Evolutionary conservation across 1,140 invertebrate genomes (phyloP).

Genomic region (Babylonia areolata): DNA sequence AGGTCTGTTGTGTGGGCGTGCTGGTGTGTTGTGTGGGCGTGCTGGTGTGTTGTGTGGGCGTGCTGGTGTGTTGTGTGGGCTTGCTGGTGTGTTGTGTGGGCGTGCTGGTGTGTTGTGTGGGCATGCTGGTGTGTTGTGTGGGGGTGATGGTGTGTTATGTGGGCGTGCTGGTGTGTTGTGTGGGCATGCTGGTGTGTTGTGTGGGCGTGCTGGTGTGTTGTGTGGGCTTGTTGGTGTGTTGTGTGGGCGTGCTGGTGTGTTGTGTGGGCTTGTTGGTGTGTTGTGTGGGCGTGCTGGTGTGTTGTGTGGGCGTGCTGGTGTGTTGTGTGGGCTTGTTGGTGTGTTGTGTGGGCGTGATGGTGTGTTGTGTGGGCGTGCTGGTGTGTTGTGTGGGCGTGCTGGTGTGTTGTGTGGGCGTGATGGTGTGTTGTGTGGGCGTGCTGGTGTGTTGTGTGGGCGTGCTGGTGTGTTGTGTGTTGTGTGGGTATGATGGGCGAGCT

Average conservation of each 20-base stretch:
- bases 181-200: background rate
- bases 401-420: too few relatives aligned
- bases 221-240: background rate
- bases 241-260: background rate
- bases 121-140: background rate
- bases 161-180: background rate
- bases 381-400: background rate
- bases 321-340: background rate
- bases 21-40: background rate
- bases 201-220: background rate
- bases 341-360: background rate
- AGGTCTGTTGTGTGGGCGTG: constrained; percentile 41
- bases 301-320: background rate
- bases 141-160: too few relatives aligned
- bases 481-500: too few relatives aligned
- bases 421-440: too few relatives aligned
- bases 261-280: background rate
- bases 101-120: background rate
- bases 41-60: background rate
- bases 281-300: background rate
- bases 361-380: background rate
- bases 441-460: too few relatives aligned
- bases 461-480: too few relatives aligned
- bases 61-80: background rate
- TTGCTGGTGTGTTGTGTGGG: too few relatives aligned